A percentile compares a stretch with the other conserved stretches of the same genome.
phyloP scores from a whole-genome alignment of 2,888 invertebrate species.

The Yponomeuta malinellus region DNA sequence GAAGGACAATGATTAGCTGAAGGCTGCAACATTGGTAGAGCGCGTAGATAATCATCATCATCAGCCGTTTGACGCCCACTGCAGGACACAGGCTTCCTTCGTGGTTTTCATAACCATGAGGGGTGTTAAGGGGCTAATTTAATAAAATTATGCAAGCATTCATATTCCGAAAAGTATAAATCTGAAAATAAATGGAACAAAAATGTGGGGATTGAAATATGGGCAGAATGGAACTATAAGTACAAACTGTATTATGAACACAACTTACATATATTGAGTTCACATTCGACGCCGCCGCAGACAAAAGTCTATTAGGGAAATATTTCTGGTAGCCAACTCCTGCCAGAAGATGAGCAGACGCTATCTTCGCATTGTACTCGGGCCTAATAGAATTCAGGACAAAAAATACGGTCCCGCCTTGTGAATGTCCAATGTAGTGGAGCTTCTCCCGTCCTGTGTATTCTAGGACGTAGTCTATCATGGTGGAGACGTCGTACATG shows the following conservation, averaged over 20 bases:
- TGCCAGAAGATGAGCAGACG: slow-evolving; percentile 50
- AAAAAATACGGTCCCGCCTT: slow-evolving; percentile 54
- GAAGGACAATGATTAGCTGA: too few relatives aligned
- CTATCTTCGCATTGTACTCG: slow-evolving; percentile 48
- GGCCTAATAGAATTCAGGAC: slow-evolving; percentile 42
- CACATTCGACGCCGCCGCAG: slow-evolving; percentile 26
- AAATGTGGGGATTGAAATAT: too few relatives aligned
- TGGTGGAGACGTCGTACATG: slow-evolving; percentile 44
- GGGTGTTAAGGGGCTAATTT: too few relatives aligned
- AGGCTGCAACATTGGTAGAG: too few relatives aligned
- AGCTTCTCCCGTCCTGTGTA: slow-evolving; percentile 37
- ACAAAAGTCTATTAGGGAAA: slow-evolving; percentile 36
- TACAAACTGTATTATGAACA: neutral
- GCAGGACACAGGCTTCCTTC: too few relatives aligned
- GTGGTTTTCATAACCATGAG: too few relatives aligned
- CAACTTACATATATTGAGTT: slow-evolving; percentile 48
- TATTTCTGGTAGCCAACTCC: slow-evolving; percentile 45
- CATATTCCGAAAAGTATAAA: too few relatives aligned
- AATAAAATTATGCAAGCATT: too few relatives aligned
- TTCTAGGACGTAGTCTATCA: slow-evolving; percentile 50
- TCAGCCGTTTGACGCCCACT: too few relatives aligned
- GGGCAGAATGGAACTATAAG: too few relatives aligned
- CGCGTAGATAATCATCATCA: too few relatives aligned
- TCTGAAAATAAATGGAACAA: too few relatives aligned
- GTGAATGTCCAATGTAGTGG: slow-evolving; percentile 62